Evolutionary conservation across 1,140 invertebrate genomes (phyloP).

Genomic region (Scaptomyza montana): DNA sequence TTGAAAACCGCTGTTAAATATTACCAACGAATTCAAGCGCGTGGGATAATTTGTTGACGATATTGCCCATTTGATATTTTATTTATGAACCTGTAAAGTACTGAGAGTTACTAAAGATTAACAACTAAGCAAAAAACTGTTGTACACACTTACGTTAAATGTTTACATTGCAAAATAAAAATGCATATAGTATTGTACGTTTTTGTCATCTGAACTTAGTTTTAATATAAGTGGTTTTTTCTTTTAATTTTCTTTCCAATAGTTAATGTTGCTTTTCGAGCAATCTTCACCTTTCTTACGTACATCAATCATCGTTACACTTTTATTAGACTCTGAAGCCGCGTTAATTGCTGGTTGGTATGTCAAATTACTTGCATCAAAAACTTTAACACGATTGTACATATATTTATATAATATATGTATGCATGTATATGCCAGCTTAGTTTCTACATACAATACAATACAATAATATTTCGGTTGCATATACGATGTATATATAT

Average conservation of each 20-base stretch:
- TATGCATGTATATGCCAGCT: conserved; percentile 48
- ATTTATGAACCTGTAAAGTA: conserved; percentile 55
- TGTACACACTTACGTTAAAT: conserved; percentile 16
- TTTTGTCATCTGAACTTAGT: conserved; percentile 71
- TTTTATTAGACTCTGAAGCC: conserved; percentile 63
- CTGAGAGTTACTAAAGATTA: conserved; percentile 42
- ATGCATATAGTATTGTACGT: conserved; percentile 36
- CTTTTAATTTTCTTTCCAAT: conserved; percentile 54
- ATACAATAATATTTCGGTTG: conserved; percentile 39
- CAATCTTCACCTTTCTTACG: conserved; percentile 35
- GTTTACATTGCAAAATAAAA: conserved; percentile 50
- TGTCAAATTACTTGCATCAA: conserved; percentile 46
- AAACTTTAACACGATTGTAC: conserved; percentile 48
- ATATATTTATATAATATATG: conserved; percentile 19
- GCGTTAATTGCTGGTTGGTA: conserved; percentile 49
- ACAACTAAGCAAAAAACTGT: conserved; percentile 1
- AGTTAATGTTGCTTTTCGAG: conserved; percentile 70
- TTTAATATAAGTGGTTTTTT: conserved; percentile 57
- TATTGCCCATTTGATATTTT: conserved; percentile 64
- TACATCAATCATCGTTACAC: conserved; percentile 38
- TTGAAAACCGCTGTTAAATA: conserved; percentile 62
- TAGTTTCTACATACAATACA: conserved; percentile 59
- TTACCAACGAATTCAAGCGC: conserved; percentile 62
- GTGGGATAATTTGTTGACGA: conserved; percentile 7
- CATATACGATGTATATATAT: conserved; percentile 65